phyloP scores from a whole-genome alignment of 1,140 invertebrate genomes.

The Parasteatoda tepidariorum region DNA sequence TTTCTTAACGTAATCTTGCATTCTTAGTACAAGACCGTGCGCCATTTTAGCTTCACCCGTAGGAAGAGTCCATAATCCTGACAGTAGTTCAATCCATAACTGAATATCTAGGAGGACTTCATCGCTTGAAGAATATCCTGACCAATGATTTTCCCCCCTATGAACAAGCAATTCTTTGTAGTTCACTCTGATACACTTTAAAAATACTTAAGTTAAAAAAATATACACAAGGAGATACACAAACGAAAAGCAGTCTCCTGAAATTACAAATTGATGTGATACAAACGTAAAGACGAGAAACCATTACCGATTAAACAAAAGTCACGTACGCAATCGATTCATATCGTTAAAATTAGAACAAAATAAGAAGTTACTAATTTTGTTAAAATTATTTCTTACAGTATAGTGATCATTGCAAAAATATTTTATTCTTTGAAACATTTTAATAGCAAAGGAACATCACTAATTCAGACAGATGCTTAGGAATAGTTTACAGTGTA shows the following conservation, averaged over 20 bases:
- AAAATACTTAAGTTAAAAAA: background rate
- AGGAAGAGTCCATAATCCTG: background rate
- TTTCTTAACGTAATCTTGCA: background rate
- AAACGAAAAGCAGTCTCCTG: background rate
- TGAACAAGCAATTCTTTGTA: background rate
- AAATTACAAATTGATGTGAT: background rate
- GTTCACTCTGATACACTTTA: background rate
- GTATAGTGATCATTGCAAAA: too few species aligned
- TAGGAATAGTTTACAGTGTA: too few species aligned
- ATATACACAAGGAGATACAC: background rate
- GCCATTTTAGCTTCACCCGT: background rate
- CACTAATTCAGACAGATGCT: too few species aligned
- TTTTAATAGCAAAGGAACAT: too few species aligned
- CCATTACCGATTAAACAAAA: slow-evolving; percentile 1
- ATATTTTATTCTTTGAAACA: too few species aligned
- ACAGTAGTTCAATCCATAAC: too few species aligned
- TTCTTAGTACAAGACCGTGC: slow-evolving; percentile 18
- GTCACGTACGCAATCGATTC: slow-evolving; percentile 24
- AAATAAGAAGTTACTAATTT: too few species aligned
- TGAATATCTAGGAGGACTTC: too few species aligned
- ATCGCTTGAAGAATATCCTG: too few species aligned
- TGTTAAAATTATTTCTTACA: too few species aligned
- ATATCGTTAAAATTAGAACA: too few species aligned
- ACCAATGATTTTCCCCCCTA: too few species aligned
- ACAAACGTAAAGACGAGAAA: background rate